Conservation (phyloP, 1,140 invertebrate species). For the Melitaea cinxia region DNA sequence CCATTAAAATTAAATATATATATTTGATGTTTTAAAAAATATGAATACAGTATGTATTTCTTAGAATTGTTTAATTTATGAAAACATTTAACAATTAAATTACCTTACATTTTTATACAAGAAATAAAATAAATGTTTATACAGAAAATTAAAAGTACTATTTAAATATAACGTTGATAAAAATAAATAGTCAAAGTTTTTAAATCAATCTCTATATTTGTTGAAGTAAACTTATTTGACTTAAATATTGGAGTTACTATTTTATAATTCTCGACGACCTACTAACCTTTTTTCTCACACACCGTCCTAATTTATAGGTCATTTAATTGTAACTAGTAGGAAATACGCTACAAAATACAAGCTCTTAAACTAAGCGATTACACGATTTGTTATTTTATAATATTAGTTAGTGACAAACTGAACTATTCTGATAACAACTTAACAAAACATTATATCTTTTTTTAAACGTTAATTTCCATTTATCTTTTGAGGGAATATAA, state of each 20-base stretch:
- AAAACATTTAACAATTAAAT: too few species aligned
- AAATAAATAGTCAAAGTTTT: not conserved
- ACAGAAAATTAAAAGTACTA: not conserved
- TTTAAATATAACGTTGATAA: too few species aligned
- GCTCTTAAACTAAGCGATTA: conserved; percentile 10
- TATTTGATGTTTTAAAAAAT: too few species aligned
- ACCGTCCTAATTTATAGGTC: conserved; percentile 29
- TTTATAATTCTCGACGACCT: conserved; percentile 30
- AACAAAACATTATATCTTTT: not conserved
- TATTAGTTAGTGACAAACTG: not conserved
- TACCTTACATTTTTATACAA: too few species aligned
- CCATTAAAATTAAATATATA: too few species aligned
- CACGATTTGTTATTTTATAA: not conserved
- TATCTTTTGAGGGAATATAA: not conserved
- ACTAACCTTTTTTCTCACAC: conserved; percentile 31
- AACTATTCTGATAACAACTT: not conserved
- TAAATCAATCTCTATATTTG: not conserved
- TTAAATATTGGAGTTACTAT: conserved; percentile 23
- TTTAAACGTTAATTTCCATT: not conserved
- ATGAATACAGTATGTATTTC: too few species aligned
- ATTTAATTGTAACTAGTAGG: conserved; percentile 25
- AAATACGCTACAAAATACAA: conserved; percentile 21
- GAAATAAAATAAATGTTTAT: too few species aligned
- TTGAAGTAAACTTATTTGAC: not conserved
- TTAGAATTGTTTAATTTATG: too few species aligned